Evolutionary conservation across 2,797 vertebrate genomes (phyloP).

Genomic region (Parotocinclus haroldoi): DNA sequence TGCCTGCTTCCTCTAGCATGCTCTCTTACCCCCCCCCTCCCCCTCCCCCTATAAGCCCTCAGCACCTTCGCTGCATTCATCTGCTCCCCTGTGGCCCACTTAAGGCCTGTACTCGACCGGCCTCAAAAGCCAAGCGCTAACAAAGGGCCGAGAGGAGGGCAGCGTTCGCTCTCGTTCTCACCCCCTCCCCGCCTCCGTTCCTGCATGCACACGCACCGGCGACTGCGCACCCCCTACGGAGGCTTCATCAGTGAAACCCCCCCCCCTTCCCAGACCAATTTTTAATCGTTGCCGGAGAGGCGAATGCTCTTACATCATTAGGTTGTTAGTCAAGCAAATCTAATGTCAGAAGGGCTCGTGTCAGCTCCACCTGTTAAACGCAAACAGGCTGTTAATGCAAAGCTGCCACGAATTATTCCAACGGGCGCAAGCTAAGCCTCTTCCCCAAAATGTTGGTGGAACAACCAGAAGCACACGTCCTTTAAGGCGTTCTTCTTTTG

Average conservation of each 20-base stretch:
- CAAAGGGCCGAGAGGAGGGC: constrained; percentile 74
- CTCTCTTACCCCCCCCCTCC: constrained; percentile 2
- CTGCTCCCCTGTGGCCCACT: constrained; percentile 79
- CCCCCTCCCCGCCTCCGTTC: background rate
- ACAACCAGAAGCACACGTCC: too few species aligned
- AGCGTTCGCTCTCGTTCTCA: constrained; percentile 50
- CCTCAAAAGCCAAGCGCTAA: constrained; percentile 71
- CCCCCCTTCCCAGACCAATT: constrained; percentile 22
- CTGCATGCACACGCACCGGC: background rate
- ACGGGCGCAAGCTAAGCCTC: too few species aligned
- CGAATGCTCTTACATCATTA: constrained; percentile 29
- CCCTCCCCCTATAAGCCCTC: constrained; percentile 52
- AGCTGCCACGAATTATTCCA: too few species aligned
- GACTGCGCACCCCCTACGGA: background rate
- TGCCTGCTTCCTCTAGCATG: constrained; percentile 60
- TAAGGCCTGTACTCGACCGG: constrained; percentile 74
- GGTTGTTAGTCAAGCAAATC: background rate
- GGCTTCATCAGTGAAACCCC: constrained; percentile 18
- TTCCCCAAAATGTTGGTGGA: too few species aligned
- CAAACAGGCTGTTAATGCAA: background rate
- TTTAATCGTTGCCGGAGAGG: constrained; percentile 9
- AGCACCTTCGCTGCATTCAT: constrained; percentile 61
- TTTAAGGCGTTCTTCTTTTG: too few species aligned
- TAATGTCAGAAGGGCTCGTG: constrained; percentile 2
- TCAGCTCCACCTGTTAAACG: constrained; percentile 4